These are phyloP conservation scores for Conus betulinus DNA, from an alignment of 1,140 invertebrate genomes.

Conservation along the genomic window DNA sequence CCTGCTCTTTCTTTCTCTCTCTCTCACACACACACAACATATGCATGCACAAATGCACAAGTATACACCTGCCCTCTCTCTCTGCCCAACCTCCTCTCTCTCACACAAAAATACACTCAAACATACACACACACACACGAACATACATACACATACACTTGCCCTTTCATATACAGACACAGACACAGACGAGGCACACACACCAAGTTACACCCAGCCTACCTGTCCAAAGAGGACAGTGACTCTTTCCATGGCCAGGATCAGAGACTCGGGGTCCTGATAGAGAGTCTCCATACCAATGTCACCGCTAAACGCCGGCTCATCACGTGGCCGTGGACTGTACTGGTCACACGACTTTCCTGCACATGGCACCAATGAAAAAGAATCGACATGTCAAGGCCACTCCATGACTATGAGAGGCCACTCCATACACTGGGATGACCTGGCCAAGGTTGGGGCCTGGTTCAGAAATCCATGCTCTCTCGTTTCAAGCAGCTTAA, in stretches of 20 bases:
- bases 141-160: not conserved
- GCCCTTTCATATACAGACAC: not conserved
- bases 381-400: too few species aligned
- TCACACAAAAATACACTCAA: not conserved
- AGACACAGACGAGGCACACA: not conserved
- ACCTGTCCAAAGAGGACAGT: constrained; percentile 90
- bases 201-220: not conserved
- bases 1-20: too few species aligned
- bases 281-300: constrained; percentile 56
- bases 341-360: constrained; percentile 76
- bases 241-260: constrained; percentile 88
- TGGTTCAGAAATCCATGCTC: too few species aligned
- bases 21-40: too few species aligned
- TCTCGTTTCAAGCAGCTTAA: too few species aligned
- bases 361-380: constrained; percentile 37
- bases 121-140: not conserved
- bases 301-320: constrained; percentile 46
- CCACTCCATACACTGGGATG: too few species aligned
- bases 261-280: constrained; percentile 85
- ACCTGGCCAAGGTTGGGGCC: too few species aligned
- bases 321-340: constrained; percentile 65
- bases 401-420: too few species aligned
- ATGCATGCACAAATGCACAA: too few species aligned
- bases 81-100: too few species aligned
- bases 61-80: too few species aligned